Conservation (phyloP, 1,140 invertebrate species). For the Venustaconcha ellipsiformis region DNA sequence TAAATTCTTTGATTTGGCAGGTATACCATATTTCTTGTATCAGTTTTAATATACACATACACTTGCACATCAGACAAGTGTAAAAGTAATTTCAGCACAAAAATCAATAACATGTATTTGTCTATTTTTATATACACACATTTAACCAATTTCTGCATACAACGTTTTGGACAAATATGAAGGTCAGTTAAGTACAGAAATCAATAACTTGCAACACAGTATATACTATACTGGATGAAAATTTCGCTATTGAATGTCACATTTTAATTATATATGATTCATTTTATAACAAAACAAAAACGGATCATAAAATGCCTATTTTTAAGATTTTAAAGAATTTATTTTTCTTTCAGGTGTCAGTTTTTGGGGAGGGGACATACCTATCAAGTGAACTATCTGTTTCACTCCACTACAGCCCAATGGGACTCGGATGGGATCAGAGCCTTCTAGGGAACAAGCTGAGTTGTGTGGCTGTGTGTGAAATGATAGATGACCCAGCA, state of each 20-base stretch:
- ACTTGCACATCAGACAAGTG: neutral
- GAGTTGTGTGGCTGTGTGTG: conserved; percentile 82
- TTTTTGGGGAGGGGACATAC: conserved; percentile 83
- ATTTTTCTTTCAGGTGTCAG: conserved; percentile 72
- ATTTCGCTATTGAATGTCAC: too few species aligned
- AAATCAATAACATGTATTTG: too few species aligned
- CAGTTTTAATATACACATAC: too few species aligned
- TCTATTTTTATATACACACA: too few species aligned
- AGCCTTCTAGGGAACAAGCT: conserved; percentile 80
- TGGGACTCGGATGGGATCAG: conserved; percentile 79
- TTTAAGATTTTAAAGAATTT: too few species aligned
- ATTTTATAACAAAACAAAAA: neutral
- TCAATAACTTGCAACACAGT: neutral
- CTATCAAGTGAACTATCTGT: conserved; percentile 80
- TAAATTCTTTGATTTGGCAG: too few species aligned
- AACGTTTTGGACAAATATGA: too few species aligned
- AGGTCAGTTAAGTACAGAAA: too few species aligned
- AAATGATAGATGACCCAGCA: conserved; percentile 80
- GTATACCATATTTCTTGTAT: neutral
- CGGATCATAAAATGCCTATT: too few species aligned
- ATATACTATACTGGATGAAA: too few species aligned
- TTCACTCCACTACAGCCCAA: conserved; percentile 78
- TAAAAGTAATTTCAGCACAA: neutral
- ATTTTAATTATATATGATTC: too few species aligned
- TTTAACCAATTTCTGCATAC: too few species aligned